Base-by-base conservation (phyloP, 2,797 vertebrate genomes). In the Chiroxiphia lanceolata region DNA sequence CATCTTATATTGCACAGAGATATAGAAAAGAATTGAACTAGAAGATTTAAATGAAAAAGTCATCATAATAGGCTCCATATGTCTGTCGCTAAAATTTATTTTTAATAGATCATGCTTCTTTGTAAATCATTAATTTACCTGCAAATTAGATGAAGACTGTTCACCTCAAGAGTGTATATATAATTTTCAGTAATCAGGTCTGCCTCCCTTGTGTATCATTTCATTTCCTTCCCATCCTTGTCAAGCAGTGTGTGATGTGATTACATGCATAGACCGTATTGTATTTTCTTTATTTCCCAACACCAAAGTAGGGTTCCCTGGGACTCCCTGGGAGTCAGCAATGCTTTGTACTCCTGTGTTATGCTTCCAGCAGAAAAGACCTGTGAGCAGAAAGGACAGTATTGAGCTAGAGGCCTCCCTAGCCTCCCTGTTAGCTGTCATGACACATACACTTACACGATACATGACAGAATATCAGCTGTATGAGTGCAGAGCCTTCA, bases 141-240 rank as follows among this genome's bases (percentile, higher is more conserved):
- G 50, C 80, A 88, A 86, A 94, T 93, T 90, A 84, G 60, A 79
- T 88, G 88, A 93, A 84, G 74, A 54, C 74, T 61, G 40, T 86
- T 96, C 87, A 93, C 89, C 80, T 83, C 80, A 48, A 45, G 89
- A 50, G 31, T 19, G 60, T 84, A 72, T 83, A 38, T 90, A 64
- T 95, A 74, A 91, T 94, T 95, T 97, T 94, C 97, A 95, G 93
- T 94, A 97, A 93, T 92, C 83, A 87, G 71, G 47, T 83, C 77
- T 96, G 71, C 76, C 90, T 95, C 34, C 96, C 95, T 77, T 83
- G 80, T 95, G 96, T 95, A 95, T 96, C 87, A 91, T 95, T 95
- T 96, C 72, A 96, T 91, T 97, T 83, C 95, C 94, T 97, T 82
- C 89, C 93, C 93, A 94, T 88, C 85, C 94, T 90, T 65, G 67